These are phyloP conservation scores for Aurelia coerulea DNA, from an alignment of 30 jellyfish, hydroid and myxozoan species.

Conservation along the genomic window DNA sequence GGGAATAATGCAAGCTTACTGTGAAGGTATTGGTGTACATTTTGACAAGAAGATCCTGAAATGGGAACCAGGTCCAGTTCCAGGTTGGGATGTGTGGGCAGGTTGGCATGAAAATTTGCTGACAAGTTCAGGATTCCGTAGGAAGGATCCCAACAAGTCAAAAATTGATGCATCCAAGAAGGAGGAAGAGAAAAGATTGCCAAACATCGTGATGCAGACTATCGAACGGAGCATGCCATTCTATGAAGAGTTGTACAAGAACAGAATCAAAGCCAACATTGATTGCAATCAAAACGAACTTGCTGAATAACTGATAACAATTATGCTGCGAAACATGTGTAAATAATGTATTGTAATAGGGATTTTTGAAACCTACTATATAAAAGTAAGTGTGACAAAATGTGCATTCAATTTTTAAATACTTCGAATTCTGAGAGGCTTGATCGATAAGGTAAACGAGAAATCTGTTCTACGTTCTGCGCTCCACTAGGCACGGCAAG, in stretches of 20 bases:
- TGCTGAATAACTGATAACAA: too few relatives aligned
- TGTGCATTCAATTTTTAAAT: too few relatives aligned
- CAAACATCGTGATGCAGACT: slow-evolving; percentile 69
- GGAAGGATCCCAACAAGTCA: slow-evolving; percentile 62
- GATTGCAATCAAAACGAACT: background rate
- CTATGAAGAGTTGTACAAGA: slow-evolving; percentile 63
- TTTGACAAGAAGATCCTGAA: slow-evolving; percentile 81
- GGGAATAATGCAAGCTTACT: slow-evolving; percentile 80
- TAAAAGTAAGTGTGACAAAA: too few relatives aligned
- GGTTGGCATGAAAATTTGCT: slow-evolving; percentile 96
- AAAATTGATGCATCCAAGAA: slow-evolving; percentile 15
- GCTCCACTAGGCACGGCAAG: too few relatives aligned
- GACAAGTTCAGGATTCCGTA: slow-evolving; percentile 87
- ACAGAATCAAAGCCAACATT: slow-evolving; percentile 32
- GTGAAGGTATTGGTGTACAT: slow-evolving; percentile 78
- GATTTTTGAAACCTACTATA: too few relatives aligned
- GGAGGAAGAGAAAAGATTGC: slow-evolving; percentile 33
- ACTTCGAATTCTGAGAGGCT: too few relatives aligned
- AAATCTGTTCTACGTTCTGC: too few relatives aligned
- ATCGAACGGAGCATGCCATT: slow-evolving; percentile 66
- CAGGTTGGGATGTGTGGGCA: slow-evolving; percentile 94
- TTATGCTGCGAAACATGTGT: too few relatives aligned
- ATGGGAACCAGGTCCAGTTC: slow-evolving; percentile 96
- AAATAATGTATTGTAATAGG: too few relatives aligned
- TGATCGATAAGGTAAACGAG: too few relatives aligned